Evolutionary conservation across 1,140 invertebrate genomes (phyloP), one percentile per base, ranked within the genome.

Genomic region (Acyrthosiphon pisum): DNA sequence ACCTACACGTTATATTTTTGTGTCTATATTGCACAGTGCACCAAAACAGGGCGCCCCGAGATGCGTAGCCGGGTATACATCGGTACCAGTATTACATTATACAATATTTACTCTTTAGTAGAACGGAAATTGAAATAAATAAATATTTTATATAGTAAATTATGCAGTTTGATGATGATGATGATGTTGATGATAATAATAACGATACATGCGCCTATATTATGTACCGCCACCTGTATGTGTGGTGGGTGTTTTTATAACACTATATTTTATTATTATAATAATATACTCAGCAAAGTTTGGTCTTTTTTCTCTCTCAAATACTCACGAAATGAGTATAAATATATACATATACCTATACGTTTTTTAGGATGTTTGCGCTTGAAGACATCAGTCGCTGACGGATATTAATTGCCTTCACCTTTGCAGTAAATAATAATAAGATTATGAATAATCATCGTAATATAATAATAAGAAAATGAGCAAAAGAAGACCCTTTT

Each of bases 401-500:
- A 81, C 68, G n/a, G 68, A 26, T 81, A 92, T 92, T 92, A 92
- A 92, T 92, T 92, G 35, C 50, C 18, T 84, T 83, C 35, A 37
- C 76, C 76, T 83, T 22, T 26, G 91, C 18, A 76, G 60, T 50
- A 81, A 41, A 76, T 81, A 50, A 83, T 81, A 92, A 92, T 92
- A 92, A 76, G 37, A 91, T 81, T 68, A 91, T 92, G 76, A 92
- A 76, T 76, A 83, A 92, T 50, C 81, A 91, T 76, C 35, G 48
- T 46, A n/a, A 37, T 60, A 90, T 53, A 90, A 46, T 60, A 23
- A 60, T 6, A 46, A 90, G 48, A 60, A 91, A 91, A 92, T 48
- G 83, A 83, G 37, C n/a, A 46, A 35, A 56, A 89, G 30, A 88
- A 46, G 41, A 86, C 76, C n/a, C 23, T 44, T 86, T 44, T 44